Conservation (phyloP, 2,113 vertebrate species). For the Halichoeres trimaculatus region DNA sequence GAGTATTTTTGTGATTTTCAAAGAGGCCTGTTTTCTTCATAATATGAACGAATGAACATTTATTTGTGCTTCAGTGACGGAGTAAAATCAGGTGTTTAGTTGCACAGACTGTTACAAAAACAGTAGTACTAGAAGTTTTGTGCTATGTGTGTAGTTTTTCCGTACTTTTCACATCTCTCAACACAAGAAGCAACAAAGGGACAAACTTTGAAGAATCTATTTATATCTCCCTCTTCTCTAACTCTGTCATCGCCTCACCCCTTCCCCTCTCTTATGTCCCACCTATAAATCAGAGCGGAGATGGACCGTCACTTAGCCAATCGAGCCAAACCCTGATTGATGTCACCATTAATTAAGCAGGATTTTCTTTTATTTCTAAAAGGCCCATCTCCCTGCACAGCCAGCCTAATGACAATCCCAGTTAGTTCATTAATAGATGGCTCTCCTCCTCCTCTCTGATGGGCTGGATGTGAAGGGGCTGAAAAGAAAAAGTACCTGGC, state of each 20-base stretch:
- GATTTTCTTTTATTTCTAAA: constrained; percentile 72
- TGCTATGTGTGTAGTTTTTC: too few relatives aligned
- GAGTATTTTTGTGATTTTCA: too few relatives aligned
- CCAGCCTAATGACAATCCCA: constrained; percentile 60
- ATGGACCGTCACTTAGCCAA: constrained; percentile 60
- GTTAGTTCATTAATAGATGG: constrained; percentile 59
- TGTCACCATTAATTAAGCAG: constrained; percentile 68
- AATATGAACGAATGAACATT: too few relatives aligned
- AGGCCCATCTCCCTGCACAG: constrained; percentile 55
- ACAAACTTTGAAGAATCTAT: constrained; percentile 32
- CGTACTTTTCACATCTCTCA: too few relatives aligned
- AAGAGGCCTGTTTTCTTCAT: too few relatives aligned
- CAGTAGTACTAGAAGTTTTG: too few relatives aligned
- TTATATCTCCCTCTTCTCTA: constrained; percentile 22
- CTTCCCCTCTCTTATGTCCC: constrained; percentile 18
- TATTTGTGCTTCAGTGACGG: too few relatives aligned
- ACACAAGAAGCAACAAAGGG: constrained; percentile 11
- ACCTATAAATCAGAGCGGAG: constrained; percentile 60
- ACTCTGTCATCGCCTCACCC: constrained; percentile 41
- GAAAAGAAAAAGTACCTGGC: constrained; percentile 15
- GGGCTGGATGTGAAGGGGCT: constrained; percentile 28
- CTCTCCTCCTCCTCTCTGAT: constrained; percentile 46
- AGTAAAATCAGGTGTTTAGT: too few relatives aligned
- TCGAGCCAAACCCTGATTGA: constrained; percentile 64
- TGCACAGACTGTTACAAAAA: too few relatives aligned